Conservation (phyloP, 2,888 invertebrate species). For the Eupsilia transversa region DNA sequence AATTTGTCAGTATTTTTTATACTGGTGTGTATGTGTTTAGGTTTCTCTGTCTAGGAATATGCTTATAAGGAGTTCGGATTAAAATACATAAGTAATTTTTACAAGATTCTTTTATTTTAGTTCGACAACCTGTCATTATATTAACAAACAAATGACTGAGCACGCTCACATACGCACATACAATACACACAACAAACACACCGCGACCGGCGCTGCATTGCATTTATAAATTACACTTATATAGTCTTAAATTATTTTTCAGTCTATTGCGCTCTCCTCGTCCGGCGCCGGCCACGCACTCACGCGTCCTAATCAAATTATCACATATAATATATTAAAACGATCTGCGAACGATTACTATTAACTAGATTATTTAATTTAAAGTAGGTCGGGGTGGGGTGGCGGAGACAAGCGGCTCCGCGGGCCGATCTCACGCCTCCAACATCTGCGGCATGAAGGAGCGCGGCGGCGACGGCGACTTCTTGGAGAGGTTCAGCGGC, state of each 20-base stretch:
- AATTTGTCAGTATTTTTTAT: constrained; percentile 16
- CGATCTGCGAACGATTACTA: constrained; percentile 90
- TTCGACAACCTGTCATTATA: constrained; percentile 95
- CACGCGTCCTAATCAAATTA: constrained; percentile 91
- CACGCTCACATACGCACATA: constrained; percentile 92
- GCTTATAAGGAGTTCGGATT: constrained; percentile 66
- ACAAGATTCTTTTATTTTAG: constrained; percentile 91
- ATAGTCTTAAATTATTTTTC: constrained; percentile 91
- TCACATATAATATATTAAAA: constrained; percentile 93
- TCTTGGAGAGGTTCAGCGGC: constrained; percentile 97
- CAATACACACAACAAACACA: constrained; percentile 92
- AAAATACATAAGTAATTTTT: constrained; percentile 84
- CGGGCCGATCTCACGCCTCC: constrained; percentile 91
- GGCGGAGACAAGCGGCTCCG: constrained; percentile 89
- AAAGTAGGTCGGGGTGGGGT: constrained; percentile 90
- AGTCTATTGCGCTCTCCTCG: constrained; percentile 91
- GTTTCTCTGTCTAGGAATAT: constrained; percentile 6
- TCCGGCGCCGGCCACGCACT: constrained; percentile 90
- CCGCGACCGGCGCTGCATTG: constrained; percentile 91
- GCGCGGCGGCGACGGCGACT: constrained; percentile 91
- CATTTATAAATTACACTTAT: constrained; percentile 92
- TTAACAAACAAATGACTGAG: constrained; percentile 91
- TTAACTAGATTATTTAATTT: constrained; percentile 89
- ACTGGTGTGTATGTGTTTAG: constrained; percentile 27
- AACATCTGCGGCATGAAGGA: constrained; percentile 92